phyloP scores from a whole-genome alignment of 2,888 invertebrate species.

The Dascillus cervinus region DNA sequence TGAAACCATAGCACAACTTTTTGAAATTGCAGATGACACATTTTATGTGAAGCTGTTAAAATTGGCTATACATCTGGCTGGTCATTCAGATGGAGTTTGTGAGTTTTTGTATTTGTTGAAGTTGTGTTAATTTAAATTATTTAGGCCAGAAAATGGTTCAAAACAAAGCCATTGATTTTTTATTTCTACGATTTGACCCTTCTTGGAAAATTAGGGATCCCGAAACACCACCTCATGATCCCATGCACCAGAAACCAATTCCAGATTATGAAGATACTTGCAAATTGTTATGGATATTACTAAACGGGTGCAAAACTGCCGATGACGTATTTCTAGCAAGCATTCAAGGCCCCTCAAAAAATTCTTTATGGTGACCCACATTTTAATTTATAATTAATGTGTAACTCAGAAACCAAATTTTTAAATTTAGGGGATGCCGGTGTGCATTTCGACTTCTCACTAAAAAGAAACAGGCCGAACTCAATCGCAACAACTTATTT shows the following conservation, averaged over 20 bases:
- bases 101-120: constrained; percentile 19
- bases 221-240: constrained; percentile 17
- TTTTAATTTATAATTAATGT: constrained; percentile 2
- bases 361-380: background rate
- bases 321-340: constrained; percentile 1
- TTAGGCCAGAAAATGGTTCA: constrained; percentile 35
- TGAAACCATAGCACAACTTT: constrained; percentile 28
- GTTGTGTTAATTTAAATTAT: constrained; percentile 1
- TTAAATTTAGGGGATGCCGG: constrained; percentile 24
- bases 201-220: constrained; percentile 25
- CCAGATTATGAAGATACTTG: constrained; percentile 15
- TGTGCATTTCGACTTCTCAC: constrained; percentile 21
- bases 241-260: constrained; percentile 8
- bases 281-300: constrained; percentile 19
- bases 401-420: background rate
- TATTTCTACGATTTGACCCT: constrained; percentile 36
- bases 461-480: constrained; percentile 11
- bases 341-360: background rate
- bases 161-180: constrained; percentile 30
- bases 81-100: constrained; percentile 31
- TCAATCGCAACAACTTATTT: constrained; percentile 27
- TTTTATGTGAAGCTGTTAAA: constrained; percentile 32
- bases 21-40: constrained; percentile 28
- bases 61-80: constrained; percentile 26
- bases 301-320: constrained; percentile 9